Conservation (phyloP, 2,113 vertebrate genomes). For the Recurvirostra avosetta region DNA sequence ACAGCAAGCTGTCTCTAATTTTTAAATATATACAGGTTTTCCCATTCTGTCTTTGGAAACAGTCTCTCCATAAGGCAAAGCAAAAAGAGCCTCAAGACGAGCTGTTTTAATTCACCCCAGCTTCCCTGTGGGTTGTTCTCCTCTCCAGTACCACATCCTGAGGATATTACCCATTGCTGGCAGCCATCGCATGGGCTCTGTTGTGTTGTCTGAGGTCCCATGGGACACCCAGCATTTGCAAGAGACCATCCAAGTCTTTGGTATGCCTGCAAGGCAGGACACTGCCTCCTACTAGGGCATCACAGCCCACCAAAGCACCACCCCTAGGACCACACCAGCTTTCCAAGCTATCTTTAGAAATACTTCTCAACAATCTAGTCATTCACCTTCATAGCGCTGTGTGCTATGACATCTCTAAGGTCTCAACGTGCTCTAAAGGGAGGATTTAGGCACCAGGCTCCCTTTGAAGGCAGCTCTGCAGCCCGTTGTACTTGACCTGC, state of each 20-base stretch:
- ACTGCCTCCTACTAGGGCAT: neutral
- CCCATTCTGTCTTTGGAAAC: neutral
- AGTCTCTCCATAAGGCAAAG: neutral
- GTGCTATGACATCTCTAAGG: fast-evolving
- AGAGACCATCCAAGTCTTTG: neutral
- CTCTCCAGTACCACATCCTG: neutral
- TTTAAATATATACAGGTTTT: neutral
- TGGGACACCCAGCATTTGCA: neutral
- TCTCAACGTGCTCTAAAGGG: neutral
- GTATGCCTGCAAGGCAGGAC: neutral
- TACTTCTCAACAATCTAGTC: neutral
- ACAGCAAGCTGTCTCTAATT: neutral
- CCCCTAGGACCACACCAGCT: fast-evolving
- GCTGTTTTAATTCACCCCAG: neutral
- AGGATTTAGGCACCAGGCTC: neutral
- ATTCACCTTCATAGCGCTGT: neutral
- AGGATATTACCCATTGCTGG: neutral
- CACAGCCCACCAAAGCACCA: neutral
- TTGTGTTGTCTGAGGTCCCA: neutral
- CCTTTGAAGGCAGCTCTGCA: neutral
- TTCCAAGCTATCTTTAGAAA: neutral
- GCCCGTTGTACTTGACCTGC: neutral
- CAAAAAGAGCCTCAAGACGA: neutral
- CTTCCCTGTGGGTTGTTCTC: neutral
- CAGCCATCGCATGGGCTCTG: fast-evolving